Percentiles rank a stretch among this genome's conserved stretches.
These are phyloP conservation scores for Drosophila ohnishii DNA, from an alignment of 1,140 invertebrate species.

Conservation along the genomic window DNA sequence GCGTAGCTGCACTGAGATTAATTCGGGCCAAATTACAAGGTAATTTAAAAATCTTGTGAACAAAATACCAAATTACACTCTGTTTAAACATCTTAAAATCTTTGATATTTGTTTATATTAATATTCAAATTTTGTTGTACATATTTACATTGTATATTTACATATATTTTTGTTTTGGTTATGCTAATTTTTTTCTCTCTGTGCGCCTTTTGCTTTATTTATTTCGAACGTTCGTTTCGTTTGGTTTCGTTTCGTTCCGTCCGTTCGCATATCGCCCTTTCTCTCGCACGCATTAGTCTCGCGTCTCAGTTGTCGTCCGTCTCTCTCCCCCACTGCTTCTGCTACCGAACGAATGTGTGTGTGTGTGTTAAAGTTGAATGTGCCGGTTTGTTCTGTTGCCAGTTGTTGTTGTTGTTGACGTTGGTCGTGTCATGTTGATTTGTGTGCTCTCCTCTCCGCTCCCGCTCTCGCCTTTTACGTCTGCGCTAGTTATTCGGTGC, in stretches of 20 bases:
- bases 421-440: constrained; percentile 81
- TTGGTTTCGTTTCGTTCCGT: constrained; percentile 21
- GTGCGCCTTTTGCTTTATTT: constrained; percentile 68
- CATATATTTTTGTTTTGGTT: constrained; percentile 17
- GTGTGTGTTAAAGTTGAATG: constrained; percentile 67
- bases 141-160: constrained; percentile 31
- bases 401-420: constrained; percentile 67
- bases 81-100: no score
- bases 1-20: constrained; percentile 7
- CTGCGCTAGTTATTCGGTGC: constrained; percentile 74
- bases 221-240: constrained; percentile 58
- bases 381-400: constrained; percentile 64
- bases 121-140: constrained; percentile 4
- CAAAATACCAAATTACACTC: background rate
- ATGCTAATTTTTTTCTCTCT: constrained; percentile 31
- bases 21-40: background rate
- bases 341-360: constrained; percentile 4
- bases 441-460: constrained; percentile 54
- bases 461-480: constrained; percentile 45
- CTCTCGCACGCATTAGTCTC: constrained; percentile 50
- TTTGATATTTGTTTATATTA: background rate
- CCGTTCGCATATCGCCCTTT: constrained; percentile 10
- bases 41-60: background rate
- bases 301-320: constrained; percentile 18
- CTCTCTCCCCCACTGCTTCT: constrained; percentile 19